These are phyloP conservation scores for Caenorhabditis auriculariae DNA, from an alignment of 2,888 invertebrate genomes.

Conservation along the genomic window DNA sequence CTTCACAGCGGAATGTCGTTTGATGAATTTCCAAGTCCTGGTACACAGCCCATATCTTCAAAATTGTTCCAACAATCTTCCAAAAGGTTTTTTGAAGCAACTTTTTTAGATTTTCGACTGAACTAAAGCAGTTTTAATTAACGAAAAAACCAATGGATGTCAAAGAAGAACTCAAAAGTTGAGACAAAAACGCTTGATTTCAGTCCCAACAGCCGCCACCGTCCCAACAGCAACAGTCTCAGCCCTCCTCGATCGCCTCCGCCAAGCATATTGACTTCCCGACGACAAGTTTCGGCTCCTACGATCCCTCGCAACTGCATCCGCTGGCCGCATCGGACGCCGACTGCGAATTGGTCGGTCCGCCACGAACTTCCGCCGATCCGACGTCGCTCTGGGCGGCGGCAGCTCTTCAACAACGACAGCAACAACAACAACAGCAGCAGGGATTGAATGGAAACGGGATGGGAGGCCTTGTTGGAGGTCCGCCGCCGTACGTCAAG, in stretches of 20 bases:
- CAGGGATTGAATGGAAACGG: too few relatives aligned
- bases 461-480: too few relatives aligned
- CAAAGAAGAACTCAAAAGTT: too few relatives aligned
- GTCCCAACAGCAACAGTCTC: slow-evolving; percentile 6
- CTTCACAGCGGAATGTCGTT: too few relatives aligned
- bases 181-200: too few relatives aligned
- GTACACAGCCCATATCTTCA: too few relatives aligned
- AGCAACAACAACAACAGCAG: slow-evolving; percentile 16
- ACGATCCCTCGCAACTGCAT: slow-evolving; percentile 17
- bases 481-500: slow-evolving; percentile 53
- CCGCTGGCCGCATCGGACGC: slow-evolving; percentile 34
- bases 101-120: too few relatives aligned
- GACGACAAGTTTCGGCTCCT: slow-evolving; percentile 16
- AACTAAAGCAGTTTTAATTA: too few relatives aligned
- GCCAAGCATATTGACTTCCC: slow-evolving; percentile 33
- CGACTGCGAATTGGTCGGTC: slow-evolving; percentile 28
- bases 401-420: slow-evolving; percentile 22
- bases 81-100: too few relatives aligned
- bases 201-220: slow-evolving; percentile 3
- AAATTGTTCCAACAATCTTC: too few relatives aligned
- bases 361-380: slow-evolving; percentile 4
- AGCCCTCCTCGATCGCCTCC: slow-evolving; percentile 6
- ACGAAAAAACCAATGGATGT: too few relatives aligned
- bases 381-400: slow-evolving; percentile 23
- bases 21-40: too few relatives aligned